Conservation (phyloP, 2,797 vertebrate species). For the Thamnophis elegans region DNA sequence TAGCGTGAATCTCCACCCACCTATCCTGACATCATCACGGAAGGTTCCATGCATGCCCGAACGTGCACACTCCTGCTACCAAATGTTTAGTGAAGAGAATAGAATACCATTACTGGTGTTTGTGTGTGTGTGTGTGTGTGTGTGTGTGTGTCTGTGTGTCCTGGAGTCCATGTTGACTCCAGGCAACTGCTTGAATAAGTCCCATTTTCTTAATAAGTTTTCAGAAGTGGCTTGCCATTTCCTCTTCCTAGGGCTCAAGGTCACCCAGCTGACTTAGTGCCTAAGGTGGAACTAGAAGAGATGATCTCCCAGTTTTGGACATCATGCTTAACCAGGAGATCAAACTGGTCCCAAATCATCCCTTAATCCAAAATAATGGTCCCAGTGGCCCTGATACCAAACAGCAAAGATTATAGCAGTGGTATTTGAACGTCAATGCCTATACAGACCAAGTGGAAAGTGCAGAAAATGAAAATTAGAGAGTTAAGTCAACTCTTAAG, state of each 20-base stretch:
- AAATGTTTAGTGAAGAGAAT: too few species aligned
- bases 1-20: too few species aligned
- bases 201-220: neutral
- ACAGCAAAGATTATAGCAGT: neutral
- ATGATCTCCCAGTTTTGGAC: neutral
- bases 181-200: neutral
- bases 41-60: too few species aligned
- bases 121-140: too few species aligned
- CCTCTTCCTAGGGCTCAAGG: neutral
- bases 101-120: too few species aligned
- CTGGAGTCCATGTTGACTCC: neutral
- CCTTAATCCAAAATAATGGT: neutral
- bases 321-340: neutral
- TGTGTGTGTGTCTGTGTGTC: fast-evolving
- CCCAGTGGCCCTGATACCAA: neutral
- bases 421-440: neutral
- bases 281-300: neutral
- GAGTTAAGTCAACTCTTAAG: neutral
- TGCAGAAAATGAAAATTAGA: neutral
- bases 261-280: neutral
- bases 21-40: too few species aligned
- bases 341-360: neutral
- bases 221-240: neutral
- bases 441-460: neutral
- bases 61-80: too few species aligned